phyloP scores from a whole-genome alignment of 2,113 vertebrate species.

The Psilopsiagon aurifrons region DNA sequence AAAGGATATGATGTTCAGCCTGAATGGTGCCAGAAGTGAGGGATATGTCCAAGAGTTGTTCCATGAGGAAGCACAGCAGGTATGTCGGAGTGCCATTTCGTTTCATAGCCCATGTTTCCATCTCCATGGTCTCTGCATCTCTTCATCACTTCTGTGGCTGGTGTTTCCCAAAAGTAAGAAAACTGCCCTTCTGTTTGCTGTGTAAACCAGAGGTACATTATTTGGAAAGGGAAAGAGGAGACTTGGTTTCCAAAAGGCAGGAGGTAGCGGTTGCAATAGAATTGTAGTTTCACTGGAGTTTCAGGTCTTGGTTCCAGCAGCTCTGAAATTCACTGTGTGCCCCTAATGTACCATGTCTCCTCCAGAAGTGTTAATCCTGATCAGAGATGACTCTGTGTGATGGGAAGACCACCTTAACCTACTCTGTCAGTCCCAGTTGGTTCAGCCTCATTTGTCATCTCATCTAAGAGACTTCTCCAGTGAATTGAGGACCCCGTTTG shows the following conservation, averaged over 20 bases:
- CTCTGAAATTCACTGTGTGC: not conserved
- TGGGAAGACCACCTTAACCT: not conserved
- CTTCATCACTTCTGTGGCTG: not conserved
- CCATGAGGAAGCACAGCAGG: constrained; percentile 93
- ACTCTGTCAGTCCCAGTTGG: not conserved
- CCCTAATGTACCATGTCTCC: not conserved
- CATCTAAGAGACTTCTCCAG: not conserved
- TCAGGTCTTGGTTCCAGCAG: not conserved
- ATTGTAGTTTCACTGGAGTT: not conserved
- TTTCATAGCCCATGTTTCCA: not conserved
- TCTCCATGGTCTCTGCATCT: not conserved
- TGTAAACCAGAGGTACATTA: no score
- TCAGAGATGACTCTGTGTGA: not conserved
- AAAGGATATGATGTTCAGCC: not conserved
- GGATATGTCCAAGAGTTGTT: constrained; percentile 87
- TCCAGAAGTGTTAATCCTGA: not conserved
- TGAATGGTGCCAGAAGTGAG: not conserved
- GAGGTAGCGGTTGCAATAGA: not conserved
- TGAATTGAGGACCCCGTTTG: not conserved
- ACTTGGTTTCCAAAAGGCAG: not conserved
- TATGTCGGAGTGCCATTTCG: constrained; percentile 29
- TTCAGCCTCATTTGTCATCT: not conserved
- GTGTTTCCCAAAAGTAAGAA: not conserved
- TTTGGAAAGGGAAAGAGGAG: not conserved
- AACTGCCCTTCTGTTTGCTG: not conserved